These are phyloP conservation scores for Centruroides vittatus DNA, from an alignment of 1,140 invertebrate genomes.

Conservation along the genomic window DNA sequence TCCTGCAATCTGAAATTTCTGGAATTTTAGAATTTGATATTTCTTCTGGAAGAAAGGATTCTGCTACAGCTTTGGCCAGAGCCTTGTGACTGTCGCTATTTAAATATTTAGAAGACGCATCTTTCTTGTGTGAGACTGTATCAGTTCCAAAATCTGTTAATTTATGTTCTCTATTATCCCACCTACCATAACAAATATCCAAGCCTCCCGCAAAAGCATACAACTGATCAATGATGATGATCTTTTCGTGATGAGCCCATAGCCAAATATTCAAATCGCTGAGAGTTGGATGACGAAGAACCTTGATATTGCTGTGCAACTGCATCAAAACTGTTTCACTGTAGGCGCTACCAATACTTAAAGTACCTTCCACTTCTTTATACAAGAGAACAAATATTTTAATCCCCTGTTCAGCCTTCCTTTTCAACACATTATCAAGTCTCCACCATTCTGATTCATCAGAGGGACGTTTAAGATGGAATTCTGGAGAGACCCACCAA, in stretches of 20 bases:
- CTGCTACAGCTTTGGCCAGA: too few species aligned
- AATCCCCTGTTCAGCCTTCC: conserved; percentile 83
- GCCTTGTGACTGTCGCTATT: too few species aligned
- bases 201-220: conserved; percentile 90
- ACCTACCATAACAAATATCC: conserved; percentile 79
- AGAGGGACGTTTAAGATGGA: conserved; percentile 77
- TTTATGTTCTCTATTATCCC: conserved; percentile 45
- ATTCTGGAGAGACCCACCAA: conserved; percentile 94
- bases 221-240: conserved; percentile 85
- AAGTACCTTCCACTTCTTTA: conserved; percentile 88
- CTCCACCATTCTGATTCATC: conserved; percentile 66
- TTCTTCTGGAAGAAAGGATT: too few species aligned
- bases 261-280: conserved; percentile 55
- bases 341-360: conserved; percentile 88
- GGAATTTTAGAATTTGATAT: too few species aligned
- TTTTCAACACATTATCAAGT: conserved; percentile 63
- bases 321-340: conserved; percentile 68
- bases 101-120: too few species aligned
- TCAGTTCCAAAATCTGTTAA: conserved; percentile 40
- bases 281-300: conserved; percentile 25
- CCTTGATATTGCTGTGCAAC: conserved; percentile 72
- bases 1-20: too few species aligned
- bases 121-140: too few species aligned
- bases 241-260: conserved; percentile 98
- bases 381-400: conserved; percentile 85